phyloP scores from a whole-genome alignment of 2,888 invertebrate species.

The Gnatocerus cornutus region DNA sequence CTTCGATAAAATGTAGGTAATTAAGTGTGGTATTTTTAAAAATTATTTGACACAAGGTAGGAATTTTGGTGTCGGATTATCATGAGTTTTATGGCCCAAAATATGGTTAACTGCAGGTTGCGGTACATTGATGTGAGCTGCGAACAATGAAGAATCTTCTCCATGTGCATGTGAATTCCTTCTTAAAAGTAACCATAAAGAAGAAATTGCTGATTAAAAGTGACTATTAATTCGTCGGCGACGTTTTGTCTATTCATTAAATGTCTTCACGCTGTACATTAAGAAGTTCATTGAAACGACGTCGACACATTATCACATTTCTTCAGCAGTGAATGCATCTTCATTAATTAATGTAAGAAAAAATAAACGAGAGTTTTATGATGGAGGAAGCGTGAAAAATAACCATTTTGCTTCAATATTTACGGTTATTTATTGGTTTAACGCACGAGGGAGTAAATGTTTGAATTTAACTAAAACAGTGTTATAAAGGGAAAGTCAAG shows the following conservation, averaged over 20 bases:
- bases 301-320: slow-evolving; percentile 4
- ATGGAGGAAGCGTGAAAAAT: not conserved
- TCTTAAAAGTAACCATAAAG: not conserved
- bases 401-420: not conserved
- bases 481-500: slow-evolving; percentile 13
- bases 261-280: slow-evolving; percentile 2
- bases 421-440: not conserved
- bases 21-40: not conserved
- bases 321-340: not conserved
- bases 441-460: slow-evolving; percentile 7
- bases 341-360: not conserved
- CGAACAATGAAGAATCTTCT: not conserved
- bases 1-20: not conserved
- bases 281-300: slow-evolving; percentile 2
- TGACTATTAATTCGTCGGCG: not conserved
- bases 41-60: slow-evolving; percentile 2
- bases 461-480: slow-evolving; percentile 16
- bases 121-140: not conserved
- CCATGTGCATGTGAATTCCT: not conserved
- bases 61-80: slow-evolving; percentile 2
- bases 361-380: not conserved
- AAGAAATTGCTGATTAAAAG: not conserved
- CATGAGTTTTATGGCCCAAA: slow-evolving; percentile 4
- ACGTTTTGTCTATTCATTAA: slow-evolving; percentile 4
- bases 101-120: slow-evolving; percentile 2